Evolutionary conservation across 1,140 invertebrate species (phyloP).

Genomic region (Temnothorax curvispinosus): DNA sequence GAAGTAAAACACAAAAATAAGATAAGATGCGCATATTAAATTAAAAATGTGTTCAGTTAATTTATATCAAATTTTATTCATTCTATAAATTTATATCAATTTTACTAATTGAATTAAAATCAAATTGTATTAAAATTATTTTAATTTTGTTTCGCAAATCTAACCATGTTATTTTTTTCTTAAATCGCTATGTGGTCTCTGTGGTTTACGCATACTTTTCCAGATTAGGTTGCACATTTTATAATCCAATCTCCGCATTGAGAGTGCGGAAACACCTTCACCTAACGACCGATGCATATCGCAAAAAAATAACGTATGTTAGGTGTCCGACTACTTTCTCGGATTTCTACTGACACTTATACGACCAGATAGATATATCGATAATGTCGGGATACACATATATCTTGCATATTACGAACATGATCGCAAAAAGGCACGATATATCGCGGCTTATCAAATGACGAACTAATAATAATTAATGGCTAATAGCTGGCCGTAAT

Average conservation of each 20-base stretch:
- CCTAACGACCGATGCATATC: conserved; percentile 13
- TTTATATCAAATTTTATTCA: not conserved
- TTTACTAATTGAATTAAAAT: not conserved
- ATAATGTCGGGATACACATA: not conserved
- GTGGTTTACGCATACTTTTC: conserved; percentile 2
- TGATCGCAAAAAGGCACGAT: not conserved
- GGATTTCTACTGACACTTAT: conserved; percentile 20
- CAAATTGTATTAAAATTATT: not conserved
- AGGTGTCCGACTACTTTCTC: conserved; percentile 36
- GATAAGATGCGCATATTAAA: not conserved
- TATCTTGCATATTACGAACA: not conserved
- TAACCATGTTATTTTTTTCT: conserved; percentile 21
- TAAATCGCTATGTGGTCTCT: not conserved
- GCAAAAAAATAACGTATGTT: conserved; percentile 54
- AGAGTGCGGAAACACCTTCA: conserved; percentile 36
- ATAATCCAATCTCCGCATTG: conserved; percentile 34
- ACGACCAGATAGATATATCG: conserved; percentile 3
- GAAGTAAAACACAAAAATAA: not conserved
- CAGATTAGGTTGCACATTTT: not conserved
- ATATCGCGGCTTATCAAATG: not conserved
- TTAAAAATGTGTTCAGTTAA: not conserved
- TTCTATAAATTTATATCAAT: not conserved
- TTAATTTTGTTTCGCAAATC: not conserved
- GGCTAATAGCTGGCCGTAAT: not conserved
- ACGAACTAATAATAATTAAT: conserved; percentile 33